A percentile compares a stretch with the other conserved stretches of the same genome.
These are phyloP conservation scores for Spodoptera exigua DNA, from an alignment of 2,888 invertebrate species.

Conservation along the genomic window DNA sequence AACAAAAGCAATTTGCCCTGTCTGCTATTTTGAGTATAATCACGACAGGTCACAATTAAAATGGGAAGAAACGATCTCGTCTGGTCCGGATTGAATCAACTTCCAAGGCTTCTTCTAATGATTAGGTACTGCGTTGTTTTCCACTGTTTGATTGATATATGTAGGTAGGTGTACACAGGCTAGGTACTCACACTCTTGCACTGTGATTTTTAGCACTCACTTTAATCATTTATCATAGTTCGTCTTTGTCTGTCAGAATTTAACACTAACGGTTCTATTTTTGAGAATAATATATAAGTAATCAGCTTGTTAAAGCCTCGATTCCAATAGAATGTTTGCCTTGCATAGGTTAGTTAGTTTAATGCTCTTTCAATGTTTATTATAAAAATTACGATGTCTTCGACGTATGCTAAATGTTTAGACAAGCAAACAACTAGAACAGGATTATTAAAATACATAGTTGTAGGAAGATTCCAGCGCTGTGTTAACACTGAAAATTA, in stretches of 20 bases:
- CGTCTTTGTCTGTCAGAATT: slow-evolving; percentile 20
- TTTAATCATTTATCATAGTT: slow-evolving; percentile 35
- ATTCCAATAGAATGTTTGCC: not conserved
- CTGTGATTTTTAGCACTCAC: slow-evolving; percentile 31
- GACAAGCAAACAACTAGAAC: slow-evolving; percentile 4
- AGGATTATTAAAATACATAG: not conserved
- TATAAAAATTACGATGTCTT: slow-evolving; percentile 23
- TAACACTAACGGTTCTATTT: slow-evolving; percentile 12
- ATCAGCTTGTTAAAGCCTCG: slow-evolving; percentile 7
- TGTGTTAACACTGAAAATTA: not conserved
- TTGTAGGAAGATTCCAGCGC: slow-evolving; percentile 21
- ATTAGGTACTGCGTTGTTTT: slow-evolving; percentile 61
- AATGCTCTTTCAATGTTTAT: slow-evolving; percentile 29
- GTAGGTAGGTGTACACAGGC: slow-evolving; percentile 1
- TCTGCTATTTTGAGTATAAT: no score
- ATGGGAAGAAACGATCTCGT: slow-evolving; percentile 13
- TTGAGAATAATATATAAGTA: slow-evolving; percentile 2
- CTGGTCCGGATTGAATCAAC: slow-evolving; percentile 42
- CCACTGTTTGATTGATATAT: slow-evolving; percentile 58
- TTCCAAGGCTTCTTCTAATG: slow-evolving; percentile 58
- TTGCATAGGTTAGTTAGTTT: slow-evolving; percentile 2
- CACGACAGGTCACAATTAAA: not conserved
- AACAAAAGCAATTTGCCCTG: not conserved
- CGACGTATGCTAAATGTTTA: slow-evolving; percentile 11
- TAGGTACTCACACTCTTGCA: slow-evolving; percentile 23